Conservation (phyloP, 2,113 vertebrate genomes). For the Murina feae region DNA sequence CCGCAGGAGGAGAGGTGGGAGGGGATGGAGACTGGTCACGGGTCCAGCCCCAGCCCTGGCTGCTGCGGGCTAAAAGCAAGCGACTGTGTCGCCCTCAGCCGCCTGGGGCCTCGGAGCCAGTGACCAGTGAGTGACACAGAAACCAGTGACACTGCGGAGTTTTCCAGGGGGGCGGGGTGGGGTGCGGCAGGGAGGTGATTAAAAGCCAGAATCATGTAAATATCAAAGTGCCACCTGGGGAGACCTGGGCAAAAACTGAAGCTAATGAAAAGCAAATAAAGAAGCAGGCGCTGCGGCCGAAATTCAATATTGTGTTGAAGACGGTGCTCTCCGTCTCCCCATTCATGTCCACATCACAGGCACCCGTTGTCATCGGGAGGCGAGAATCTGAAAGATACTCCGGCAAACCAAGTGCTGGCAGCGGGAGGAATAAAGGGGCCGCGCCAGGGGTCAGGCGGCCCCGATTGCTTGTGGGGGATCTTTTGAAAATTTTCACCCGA, state of each 20-base stretch:
- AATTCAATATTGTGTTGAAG: conserved; percentile 84
- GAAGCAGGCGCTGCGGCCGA: conserved; percentile 75
- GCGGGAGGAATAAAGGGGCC: conserved; percentile 93
- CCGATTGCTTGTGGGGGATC: conserved; percentile 97
- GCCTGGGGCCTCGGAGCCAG: no score
- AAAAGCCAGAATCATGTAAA: conserved; percentile 80
- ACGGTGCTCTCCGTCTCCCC: conserved; percentile 79
- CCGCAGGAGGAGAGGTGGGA: not conserved
- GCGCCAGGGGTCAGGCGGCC: conserved; percentile 95
- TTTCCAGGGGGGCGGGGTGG: conserved; percentile 37
- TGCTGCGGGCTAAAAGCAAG: not conserved
- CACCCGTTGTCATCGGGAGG: conserved; percentile 91
- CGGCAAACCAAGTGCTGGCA: conserved; percentile 94
- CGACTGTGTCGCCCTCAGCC: not conserved
- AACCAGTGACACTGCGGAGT: not conserved
- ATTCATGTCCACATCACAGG: conserved; percentile 92
- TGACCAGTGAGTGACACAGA: not conserved
- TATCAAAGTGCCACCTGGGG: conserved; percentile 78
- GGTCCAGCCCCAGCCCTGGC: not conserved
- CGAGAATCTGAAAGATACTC: conserved; percentile 96
- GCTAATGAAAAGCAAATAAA: conserved; percentile 83
- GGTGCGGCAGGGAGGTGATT: conserved; percentile 72
- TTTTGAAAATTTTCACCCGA: conserved; percentile 98
- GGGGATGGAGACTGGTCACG: not conserved
- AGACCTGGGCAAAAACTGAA: conserved; percentile 73